phyloP scores from a whole-genome alignment of 2,888 invertebrate genomes.

The Apodemia hepburni region DNA sequence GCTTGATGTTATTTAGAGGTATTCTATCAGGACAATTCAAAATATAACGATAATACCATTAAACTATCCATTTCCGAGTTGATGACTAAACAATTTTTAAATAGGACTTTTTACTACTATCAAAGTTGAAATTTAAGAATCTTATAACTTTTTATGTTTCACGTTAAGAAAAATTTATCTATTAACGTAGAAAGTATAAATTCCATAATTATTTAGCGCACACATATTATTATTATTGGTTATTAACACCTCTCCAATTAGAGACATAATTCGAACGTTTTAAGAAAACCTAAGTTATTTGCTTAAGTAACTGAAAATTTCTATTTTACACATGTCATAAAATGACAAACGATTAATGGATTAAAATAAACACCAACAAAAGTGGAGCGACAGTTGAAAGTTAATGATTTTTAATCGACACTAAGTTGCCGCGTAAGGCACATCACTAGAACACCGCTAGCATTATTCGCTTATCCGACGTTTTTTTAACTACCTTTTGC shows the following conservation, averaged over 20 bases:
- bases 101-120: no score
- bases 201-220: no score
- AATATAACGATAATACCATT: no score
- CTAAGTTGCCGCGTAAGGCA: constrained; percentile 43
- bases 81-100: no score
- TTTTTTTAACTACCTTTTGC: constrained; percentile 2
- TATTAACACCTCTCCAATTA: not conserved
- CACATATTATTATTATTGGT: no score
- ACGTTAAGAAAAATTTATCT: no score
- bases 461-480: constrained; percentile 29
- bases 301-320: constrained; percentile 1
- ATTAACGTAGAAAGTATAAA: no score
- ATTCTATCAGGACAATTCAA: no score
- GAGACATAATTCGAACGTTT: not conserved
- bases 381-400: constrained; percentile 51
- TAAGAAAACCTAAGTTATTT: not conserved
- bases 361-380: constrained; percentile 20
- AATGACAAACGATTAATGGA: constrained; percentile 16
- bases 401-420: constrained; percentile 65
- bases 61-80: no score
- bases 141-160: no score
- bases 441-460: constrained; percentile 43
- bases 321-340: constrained; percentile 19
- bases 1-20: no score
- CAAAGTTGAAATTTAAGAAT: no score